Percentiles rank a stretch among this genome's conserved stretches.
Conservation (phyloP, 2,113 vertebrate genomes). For the Nerophis lumbriciformis region DNA sequence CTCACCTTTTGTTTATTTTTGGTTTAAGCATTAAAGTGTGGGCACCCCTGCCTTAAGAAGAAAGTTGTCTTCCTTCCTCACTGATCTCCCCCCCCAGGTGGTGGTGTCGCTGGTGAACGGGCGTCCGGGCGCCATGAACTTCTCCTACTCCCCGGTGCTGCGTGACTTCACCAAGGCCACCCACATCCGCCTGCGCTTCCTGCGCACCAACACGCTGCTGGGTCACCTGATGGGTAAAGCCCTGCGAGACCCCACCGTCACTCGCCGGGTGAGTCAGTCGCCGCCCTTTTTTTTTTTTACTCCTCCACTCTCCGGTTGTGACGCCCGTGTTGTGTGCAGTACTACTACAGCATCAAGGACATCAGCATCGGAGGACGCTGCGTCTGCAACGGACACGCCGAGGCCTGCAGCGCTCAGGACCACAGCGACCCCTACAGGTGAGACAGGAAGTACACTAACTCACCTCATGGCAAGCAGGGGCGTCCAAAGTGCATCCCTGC, state of each 20-base stretch:
- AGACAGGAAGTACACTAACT: constrained; percentile 6
- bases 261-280: constrained; percentile 77
- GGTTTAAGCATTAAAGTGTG: no score
- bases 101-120: constrained; percentile 95
- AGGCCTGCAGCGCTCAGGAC: constrained; percentile 85
- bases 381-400: constrained; percentile 94
- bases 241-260: constrained; percentile 92
- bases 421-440: constrained; percentile 90
- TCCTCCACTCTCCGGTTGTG: no score
- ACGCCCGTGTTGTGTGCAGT: constrained; percentile 62
- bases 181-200: constrained; percentile 88
- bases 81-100: constrained; percentile 64
- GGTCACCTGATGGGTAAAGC: constrained; percentile 98
- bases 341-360: constrained; percentile 98
- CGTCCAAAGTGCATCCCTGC: no score
- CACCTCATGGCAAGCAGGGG: no score
- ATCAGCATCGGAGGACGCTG: constrained; percentile 96
- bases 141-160: constrained; percentile 90
- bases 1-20: no score
- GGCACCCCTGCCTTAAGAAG: no score
- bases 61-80: no score
- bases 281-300: no score
- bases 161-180: constrained; percentile 96
- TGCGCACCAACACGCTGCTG: constrained; percentile 92
- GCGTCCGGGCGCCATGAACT: constrained; percentile 92